A percentile compares a stretch with the other conserved stretches of the same genome.
phyloP scores from a whole-genome alignment of 2,888 invertebrate species.

The Phortica magna region DNA sequence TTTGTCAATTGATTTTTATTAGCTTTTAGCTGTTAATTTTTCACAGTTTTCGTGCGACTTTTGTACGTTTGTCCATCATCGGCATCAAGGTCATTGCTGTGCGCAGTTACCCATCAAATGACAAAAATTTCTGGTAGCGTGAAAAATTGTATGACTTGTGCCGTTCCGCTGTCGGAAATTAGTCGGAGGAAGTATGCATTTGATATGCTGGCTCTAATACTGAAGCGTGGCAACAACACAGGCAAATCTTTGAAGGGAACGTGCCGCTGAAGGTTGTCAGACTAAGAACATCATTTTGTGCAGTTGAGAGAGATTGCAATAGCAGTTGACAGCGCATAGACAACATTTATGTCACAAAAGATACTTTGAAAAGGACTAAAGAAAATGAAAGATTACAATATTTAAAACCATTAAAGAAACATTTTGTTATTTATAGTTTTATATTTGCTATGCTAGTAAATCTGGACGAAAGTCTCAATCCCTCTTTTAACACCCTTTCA shows the following conservation, averaged over 20 bases:
- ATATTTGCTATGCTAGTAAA: no score
- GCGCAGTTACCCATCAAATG: background rate
- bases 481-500: no score
- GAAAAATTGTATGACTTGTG: constrained; percentile 20
- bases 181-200: background rate
- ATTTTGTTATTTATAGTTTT: no score
- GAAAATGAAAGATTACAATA: no score
- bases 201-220: background rate
- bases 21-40: constrained; percentile 32
- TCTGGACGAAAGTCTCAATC: no score
- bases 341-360: no score
- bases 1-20: constrained; percentile 27
- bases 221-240: background rate
- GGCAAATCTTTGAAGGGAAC: background rate
- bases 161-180: constrained; percentile 14
- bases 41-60: constrained; percentile 22
- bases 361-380: no score
- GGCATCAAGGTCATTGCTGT: background rate
- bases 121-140: constrained; percentile 15
- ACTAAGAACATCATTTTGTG: background rate
- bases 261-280: background rate
- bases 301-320: background rate
- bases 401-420: no score
- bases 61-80: background rate
- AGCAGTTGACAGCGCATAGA: background rate